Conservation (phyloP, 1,140 invertebrate genomes). For the Lordiphosa mommai region DNA sequence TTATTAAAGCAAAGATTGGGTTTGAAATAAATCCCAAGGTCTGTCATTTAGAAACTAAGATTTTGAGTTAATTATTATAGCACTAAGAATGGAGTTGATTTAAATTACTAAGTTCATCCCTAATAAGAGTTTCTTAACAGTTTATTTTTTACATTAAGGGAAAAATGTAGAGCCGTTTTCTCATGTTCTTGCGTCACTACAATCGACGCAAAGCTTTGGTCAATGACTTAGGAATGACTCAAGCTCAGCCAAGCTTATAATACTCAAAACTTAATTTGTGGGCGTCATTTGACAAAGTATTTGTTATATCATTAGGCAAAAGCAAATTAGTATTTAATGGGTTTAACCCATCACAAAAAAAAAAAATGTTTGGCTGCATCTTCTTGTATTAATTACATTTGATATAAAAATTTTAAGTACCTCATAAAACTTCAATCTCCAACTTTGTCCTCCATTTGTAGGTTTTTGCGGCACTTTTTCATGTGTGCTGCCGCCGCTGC, state of each 20-base stretch:
- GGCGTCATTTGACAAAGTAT: slow-evolving; percentile 22
- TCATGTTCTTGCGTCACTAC: no score
- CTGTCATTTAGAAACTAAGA: no score
- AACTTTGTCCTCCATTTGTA: slow-evolving; percentile 11
- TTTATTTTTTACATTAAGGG: no score
- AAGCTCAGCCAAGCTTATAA: neutral
- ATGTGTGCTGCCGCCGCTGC: neutral
- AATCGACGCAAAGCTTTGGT: no score
- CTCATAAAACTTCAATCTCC: slow-evolving; percentile 42
- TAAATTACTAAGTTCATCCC: no score
- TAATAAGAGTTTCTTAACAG: no score
- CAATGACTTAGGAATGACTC: slow-evolving; percentile 11
- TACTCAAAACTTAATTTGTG: slow-evolving; percentile 19
- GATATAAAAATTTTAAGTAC: slow-evolving; percentile 32
- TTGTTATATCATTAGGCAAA: slow-evolving; percentile 6
- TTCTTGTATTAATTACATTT: slow-evolving; percentile 48
- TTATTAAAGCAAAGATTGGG: no score
- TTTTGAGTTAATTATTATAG: no score
- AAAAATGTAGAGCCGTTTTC: no score
- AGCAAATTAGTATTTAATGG: slow-evolving; percentile 23
- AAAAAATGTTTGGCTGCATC: no score
- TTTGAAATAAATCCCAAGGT: no score
- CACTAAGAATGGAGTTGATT: no score
- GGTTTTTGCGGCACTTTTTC: neutral
- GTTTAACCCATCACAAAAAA: slow-evolving; percentile 18